A percentile compares a stretch with the other conserved stretches of the same genome.
phyloP scores from a whole-genome alignment of 1,140 invertebrate species.

The Whitmania pigra region DNA sequence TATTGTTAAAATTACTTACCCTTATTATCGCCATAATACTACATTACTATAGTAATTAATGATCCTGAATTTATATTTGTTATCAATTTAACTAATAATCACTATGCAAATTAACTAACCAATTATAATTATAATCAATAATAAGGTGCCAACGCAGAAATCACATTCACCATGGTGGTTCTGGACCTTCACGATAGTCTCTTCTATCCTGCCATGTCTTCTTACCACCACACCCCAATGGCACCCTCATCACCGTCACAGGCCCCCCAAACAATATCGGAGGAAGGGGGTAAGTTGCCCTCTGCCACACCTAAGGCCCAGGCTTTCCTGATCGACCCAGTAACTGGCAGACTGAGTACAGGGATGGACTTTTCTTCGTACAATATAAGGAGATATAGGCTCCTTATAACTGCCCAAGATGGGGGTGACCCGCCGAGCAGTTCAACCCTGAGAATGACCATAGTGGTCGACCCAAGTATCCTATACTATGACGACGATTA shows the following conservation, averaged over 20 bases:
- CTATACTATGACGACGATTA: not conserved
- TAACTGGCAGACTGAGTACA: constrained; percentile 1
- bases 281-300: not conserved
- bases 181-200: not conserved
- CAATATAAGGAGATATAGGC: not conserved
- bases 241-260: not conserved
- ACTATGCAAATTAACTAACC: too few species aligned
- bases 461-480: not conserved
- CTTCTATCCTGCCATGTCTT: not conserved
- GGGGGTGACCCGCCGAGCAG: not conserved
- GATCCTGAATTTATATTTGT: too few species aligned
- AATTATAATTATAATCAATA: not conserved
- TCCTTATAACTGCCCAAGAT: constrained; percentile 8
- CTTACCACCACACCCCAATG: not conserved
- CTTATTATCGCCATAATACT: too few species aligned
- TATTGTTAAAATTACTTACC: too few species aligned
- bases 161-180: constrained; percentile 2
- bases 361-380: not conserved
- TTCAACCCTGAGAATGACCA: constrained; percentile 1
- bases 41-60: too few species aligned
- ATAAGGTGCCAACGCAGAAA: constrained; percentile 2
- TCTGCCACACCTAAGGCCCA: not conserved
- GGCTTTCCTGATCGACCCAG: constrained; percentile 11
- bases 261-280: not conserved
- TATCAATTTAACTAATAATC: too few species aligned